Percentiles rank a stretch among this genome's conserved stretches.
These are phyloP conservation scores for Siphamia tubifer DNA, from an alignment of 2,113 vertebrate species.

Conservation along the genomic window DNA sequence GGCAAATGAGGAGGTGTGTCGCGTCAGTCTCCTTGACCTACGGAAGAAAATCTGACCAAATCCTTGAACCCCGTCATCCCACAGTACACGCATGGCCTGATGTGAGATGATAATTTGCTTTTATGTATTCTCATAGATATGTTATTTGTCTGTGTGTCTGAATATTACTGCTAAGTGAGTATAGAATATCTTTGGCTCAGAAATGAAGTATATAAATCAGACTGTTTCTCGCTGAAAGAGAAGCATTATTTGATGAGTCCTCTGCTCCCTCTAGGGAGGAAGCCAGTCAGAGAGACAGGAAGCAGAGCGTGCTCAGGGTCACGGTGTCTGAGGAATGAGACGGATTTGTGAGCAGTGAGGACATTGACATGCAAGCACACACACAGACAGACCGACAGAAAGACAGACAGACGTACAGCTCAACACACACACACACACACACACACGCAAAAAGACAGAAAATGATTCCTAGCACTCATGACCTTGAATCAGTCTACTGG, in stretches of 20 bases:
- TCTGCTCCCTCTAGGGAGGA: conserved; percentile 68
- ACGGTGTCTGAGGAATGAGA: conserved; percentile 70
- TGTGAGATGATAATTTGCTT: conserved; percentile 29
- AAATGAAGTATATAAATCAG: conserved; percentile 60
- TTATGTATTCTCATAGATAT: not conserved
- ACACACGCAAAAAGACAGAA: not conserved
- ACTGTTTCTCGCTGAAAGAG: conserved; percentile 52
- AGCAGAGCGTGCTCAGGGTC: conserved; percentile 72
- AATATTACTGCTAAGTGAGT: conserved; percentile 1
- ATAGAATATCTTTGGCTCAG: conserved; percentile 16
- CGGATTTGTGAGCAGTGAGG: conserved; percentile 62
- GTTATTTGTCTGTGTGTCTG: conserved; percentile 8
- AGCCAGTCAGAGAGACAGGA: conserved; percentile 71
- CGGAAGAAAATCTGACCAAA: not conserved
- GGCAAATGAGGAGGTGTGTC: conserved; percentile 1
- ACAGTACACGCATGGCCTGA: conserved; percentile 10
- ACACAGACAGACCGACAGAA: not conserved
- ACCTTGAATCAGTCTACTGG: conserved; percentile 63
- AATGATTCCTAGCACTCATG: conserved; percentile 60
- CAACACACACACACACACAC: not conserved
- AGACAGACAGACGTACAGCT: not conserved
- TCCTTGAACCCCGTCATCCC: conserved; percentile 39
- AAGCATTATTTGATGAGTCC: conserved; percentile 65
- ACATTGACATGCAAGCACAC: conserved; percentile 61
- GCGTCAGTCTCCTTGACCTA: conserved; percentile 43